Percentiles rank a stretch among this genome's conserved stretches.
phyloP scores from a whole-genome alignment of 2,113 vertebrate species.

The Ptilorrhoa leucosticta region DNA sequence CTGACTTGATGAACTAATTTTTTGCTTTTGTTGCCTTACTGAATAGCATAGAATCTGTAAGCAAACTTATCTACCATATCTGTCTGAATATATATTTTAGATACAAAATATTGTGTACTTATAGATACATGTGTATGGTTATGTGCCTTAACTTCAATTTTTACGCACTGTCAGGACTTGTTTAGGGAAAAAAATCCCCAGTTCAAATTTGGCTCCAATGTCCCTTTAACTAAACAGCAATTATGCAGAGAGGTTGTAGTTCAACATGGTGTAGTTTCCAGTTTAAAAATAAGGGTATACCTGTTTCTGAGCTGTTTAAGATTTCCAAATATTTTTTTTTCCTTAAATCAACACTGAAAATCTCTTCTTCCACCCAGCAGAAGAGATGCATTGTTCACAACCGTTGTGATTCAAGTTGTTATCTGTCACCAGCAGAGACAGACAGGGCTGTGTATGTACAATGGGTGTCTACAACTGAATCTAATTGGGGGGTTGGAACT shows the following conservation, averaged over 20 bases:
- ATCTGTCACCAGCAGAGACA: background rate
- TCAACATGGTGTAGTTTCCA: background rate
- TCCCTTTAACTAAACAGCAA: background rate
- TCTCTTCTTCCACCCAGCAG: background rate
- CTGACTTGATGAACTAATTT: background rate
- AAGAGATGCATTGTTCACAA: fast-evolving
- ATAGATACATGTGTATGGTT: too few relatives aligned
- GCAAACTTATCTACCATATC: background rate
- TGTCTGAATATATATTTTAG: background rate
- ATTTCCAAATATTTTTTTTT: background rate
- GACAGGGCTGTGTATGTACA: background rate
- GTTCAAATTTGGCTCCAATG: background rate
- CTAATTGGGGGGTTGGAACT: background rate
- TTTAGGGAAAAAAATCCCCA: background rate
- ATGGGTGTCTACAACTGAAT: background rate
- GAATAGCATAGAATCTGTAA: background rate
- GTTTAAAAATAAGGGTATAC: background rate
- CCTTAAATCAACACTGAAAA: background rate
- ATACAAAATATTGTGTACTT: background rate
- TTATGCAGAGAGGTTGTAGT: background rate
- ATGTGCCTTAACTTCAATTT: background rate
- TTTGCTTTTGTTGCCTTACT: background rate
- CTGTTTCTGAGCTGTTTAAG: background rate
- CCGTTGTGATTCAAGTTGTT: background rate
- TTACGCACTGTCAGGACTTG: background rate